phyloP scores from a whole-genome alignment of 2,888 invertebrate genomes.

The Antheraea assamensis region DNA sequence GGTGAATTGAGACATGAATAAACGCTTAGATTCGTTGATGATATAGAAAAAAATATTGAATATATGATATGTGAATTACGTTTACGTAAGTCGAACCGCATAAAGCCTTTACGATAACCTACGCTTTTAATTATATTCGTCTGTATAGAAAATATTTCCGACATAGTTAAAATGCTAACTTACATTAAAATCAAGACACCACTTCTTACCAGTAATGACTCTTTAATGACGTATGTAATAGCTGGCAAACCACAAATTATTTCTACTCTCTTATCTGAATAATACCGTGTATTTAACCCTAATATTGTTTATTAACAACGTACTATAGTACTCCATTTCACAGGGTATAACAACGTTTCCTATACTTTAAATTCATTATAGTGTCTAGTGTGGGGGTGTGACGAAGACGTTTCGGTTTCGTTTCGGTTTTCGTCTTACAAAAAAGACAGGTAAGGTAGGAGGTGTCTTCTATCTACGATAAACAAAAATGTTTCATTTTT shows the following conservation, averaged over 20 bases:
- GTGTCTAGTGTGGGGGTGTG: constrained; percentile 1
- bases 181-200: not conserved
- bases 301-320: constrained; percentile 16
- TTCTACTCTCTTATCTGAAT: constrained; percentile 10
- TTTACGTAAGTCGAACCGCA: too few relatives aligned
- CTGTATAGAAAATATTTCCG: not conserved
- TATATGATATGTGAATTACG: too few relatives aligned
- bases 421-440: not conserved
- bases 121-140: not conserved
- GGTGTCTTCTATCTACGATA: too few relatives aligned
- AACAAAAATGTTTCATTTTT: too few relatives aligned
- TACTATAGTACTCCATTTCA: constrained; percentile 3
- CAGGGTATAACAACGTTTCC: constrained; percentile 7
- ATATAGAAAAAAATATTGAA: too few relatives aligned
- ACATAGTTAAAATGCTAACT: not conserved
- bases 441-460: too few relatives aligned
- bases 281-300: constrained; percentile 18
- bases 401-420: not conserved
- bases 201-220: constrained; percentile 1
- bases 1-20: too few relatives aligned
- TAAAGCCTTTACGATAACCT: too few relatives aligned
- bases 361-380: constrained; percentile 1
- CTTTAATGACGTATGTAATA: constrained; percentile 3
- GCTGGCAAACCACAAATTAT: constrained; percentile 3
- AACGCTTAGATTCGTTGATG: too few relatives aligned